Evolutionary conservation across 2,888 invertebrate species (phyloP), one percentile per base, ranked within the genome.

Genomic region (Drosophila paramelanica): DNA sequence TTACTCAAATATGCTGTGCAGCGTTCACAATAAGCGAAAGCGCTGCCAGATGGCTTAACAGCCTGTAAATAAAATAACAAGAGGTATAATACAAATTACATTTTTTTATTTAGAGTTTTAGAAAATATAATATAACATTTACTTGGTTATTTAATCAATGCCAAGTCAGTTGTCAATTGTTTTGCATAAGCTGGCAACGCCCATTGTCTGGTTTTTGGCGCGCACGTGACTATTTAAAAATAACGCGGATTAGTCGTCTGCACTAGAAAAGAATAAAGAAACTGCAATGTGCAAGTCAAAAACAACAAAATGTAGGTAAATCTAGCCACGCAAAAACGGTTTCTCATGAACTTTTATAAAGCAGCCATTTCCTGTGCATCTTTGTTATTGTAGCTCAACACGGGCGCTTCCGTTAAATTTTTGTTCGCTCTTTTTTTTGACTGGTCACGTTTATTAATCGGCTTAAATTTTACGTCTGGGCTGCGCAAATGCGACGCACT

Each of bases 401-500:
- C 42, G 50, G 42, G 13, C 64, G 59, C 59, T 74, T 79, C 82
- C 71, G 67, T 66, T 79, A 58, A 55, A 45, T 31, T 20, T 31
- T 17, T 17, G 17, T 17, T 17, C 17, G 17, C 17, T 17, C 17
- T 5, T 20, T 20, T n/a, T 43, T 42, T 23, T 62, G 59, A 60
- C 81, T 66, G 81, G 84, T 88, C 83, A 77, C 87, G 89, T 79
- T 88, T 74, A 69, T 73, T 86, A 88, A 83, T 88, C 83, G 87
- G 87, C 77, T 88, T 88, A 86, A 69, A 70, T 53, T 50, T 58
- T 65, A 36, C 43, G 36, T 60, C 50, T 47, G 45, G 46, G 17
- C 67, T 75, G 81, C 72, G 68, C 66, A 81, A 82, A 82, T 73
- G 73, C 70, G 46, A 14, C 53, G 52, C 66, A 58, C 73, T 79